Base-by-base conservation (phyloP, 2,797 vertebrate genomes). In the Onychomys torridus region DNA sequence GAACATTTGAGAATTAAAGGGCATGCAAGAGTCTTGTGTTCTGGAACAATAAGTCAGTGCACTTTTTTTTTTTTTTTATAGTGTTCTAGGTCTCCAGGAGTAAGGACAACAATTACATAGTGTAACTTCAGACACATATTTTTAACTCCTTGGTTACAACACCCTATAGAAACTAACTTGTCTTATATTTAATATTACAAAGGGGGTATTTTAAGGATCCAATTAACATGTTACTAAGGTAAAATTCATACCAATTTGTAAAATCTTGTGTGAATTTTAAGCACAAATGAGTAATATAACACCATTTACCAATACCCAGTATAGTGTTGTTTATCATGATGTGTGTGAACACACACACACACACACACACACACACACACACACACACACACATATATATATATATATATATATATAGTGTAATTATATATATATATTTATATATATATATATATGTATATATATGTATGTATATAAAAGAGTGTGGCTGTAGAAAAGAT, bases 11-110 rank as follows among this genome's bases (percentile, higher is more conserved):
- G 34, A 91, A 40, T 7, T 10, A 19, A 49, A 94, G 52, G 76
- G 29, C 4, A 90, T 65, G 97, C 61, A 85, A 96, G 21, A 97
- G 10, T 16, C 78, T 90, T 93, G 67, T 4, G 69, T 10, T 37
- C 37, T 94, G 63, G 49, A 89, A 9, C 34, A 95, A 92, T 96
- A 69, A 92, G 90, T 65, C 77, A 4, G 40, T 84, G 9, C 59
- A 81, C 16, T 55, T 93, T n/a, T n/a, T n/a, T 55, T 93, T n/a
- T n/a, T n/a, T n/a, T 93, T 90, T 96, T 61, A 95, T 34, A 61
- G 2, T 69, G 76, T 85, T 81, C 6, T 83, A 79, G 9, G 43
- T 95, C 91, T 96, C 55, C 89, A 27, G 1, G 12, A 82, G 78
- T 96, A 25, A 95, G 92, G 78, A 14, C 4, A 83, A 0, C 1